These are phyloP conservation scores for Cyprinodon diabolis DNA, from an alignment of 2,797 vertebrate genomes.

Conservation along the genomic window DNA sequence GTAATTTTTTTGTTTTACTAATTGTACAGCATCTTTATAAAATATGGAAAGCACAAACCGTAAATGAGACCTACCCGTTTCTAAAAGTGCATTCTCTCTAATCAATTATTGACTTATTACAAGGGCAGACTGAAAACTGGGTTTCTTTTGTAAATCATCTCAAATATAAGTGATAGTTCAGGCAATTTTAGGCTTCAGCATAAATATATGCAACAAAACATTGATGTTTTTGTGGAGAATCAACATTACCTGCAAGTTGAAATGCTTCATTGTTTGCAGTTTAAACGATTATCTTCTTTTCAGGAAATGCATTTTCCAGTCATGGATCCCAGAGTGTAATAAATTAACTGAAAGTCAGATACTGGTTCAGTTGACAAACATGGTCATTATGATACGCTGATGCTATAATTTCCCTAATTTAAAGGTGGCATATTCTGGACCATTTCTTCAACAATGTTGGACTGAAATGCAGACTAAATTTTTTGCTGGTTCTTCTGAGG, in stretches of 20 bases:
- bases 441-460: neutral
- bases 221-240: neutral
- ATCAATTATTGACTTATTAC: constrained; percentile 39
- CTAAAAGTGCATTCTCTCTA: constrained; percentile 31
- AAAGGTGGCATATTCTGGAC: neutral
- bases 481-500: neutral
- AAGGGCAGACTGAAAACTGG: constrained; percentile 33
- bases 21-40: neutral
- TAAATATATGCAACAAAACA: constrained; percentile 6
- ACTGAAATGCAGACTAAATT: neutral
- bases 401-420: too few species aligned
- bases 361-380: neutral
- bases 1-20: neutral
- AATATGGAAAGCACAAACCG: neutral
- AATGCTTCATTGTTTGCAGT: neutral
- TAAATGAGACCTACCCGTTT: neutral
- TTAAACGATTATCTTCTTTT: neutral
- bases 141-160: constrained; percentile 49
- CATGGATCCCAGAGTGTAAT: neutral
- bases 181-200: constrained; percentile 21
- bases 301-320: neutral
- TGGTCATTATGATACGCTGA: neutral
- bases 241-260: neutral
- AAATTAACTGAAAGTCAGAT: neutral
- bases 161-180: constrained; percentile 32